Percentiles rank a stretch among this genome's conserved stretches.
Evolutionary conservation across 2,888 invertebrate species (phyloP).

Genomic region (Ditula angustiorana): DNA sequence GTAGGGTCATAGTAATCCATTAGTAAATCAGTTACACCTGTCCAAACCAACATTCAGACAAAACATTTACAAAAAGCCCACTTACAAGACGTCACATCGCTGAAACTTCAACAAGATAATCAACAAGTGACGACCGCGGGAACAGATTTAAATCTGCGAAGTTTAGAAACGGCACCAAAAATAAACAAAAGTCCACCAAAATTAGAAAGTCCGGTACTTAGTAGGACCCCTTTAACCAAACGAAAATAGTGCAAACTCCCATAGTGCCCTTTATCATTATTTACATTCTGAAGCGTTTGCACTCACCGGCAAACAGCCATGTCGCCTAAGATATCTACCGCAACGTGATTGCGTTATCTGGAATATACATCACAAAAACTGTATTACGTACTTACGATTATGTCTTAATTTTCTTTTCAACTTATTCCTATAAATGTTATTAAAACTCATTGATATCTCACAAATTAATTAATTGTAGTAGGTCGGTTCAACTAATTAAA

Average conservation of each 20-base stretch:
- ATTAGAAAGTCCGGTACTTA: not conserved
- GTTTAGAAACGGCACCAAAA: not conserved
- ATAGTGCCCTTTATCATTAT: conserved; percentile 10
- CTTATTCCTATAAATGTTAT: not conserved
- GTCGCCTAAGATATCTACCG: conserved; percentile 76
- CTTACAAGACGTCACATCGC: conserved; percentile 7
- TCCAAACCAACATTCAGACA: conserved; percentile 12
- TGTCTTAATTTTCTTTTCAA: not conserved
- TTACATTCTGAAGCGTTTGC: conserved; percentile 53
- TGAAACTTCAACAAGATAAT: conserved; percentile 1
- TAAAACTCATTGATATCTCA: not conserved
- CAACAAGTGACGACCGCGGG: not conserved
- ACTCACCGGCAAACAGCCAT: conserved; percentile 79
- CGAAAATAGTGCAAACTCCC: conserved; percentile 12
- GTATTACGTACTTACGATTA: not conserved
- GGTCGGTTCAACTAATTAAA: not conserved
- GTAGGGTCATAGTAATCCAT: conserved; percentile 61
- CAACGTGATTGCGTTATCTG: conserved; percentile 80
- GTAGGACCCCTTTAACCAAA: conserved; percentile 1
- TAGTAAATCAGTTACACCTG: conserved; percentile 9
- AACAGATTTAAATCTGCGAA: not conserved
- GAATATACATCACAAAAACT: conserved; percentile 49
- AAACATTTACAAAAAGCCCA: conserved; percentile 3
- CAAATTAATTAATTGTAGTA: not conserved
- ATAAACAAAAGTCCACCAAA: not conserved